A percentile compares a stretch with the other conserved stretches of the same genome.
These are phyloP conservation scores for Thaumatotibia leucotreta DNA, from an alignment of 1,140 invertebrate genomes.

Conservation along the genomic window DNA sequence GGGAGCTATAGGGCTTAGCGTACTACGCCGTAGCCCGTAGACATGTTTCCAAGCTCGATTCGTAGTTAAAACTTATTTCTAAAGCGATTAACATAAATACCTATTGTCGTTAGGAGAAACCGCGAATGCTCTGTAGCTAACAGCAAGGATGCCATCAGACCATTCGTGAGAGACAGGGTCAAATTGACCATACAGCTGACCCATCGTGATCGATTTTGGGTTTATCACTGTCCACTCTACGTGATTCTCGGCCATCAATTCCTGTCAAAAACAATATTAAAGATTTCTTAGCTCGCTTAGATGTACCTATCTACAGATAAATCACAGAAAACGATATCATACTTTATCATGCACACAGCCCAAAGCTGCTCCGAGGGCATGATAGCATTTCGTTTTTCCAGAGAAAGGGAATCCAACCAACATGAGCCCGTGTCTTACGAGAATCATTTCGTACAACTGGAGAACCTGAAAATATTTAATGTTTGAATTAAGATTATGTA, in stretches of 20 bases:
- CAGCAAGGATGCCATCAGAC: slow-evolving; percentile 95
- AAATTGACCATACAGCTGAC: slow-evolving; percentile 96
- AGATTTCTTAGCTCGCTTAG: too few species aligned
- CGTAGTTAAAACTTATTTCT: background rate
- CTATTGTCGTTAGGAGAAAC: slow-evolving; percentile 85
- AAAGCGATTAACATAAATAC: slow-evolving; percentile 40
- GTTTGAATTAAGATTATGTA: too few species aligned
- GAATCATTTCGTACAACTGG: slow-evolving; percentile 97
- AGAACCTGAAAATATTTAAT: slow-evolving; percentile 49
- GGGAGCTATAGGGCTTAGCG: too few species aligned
- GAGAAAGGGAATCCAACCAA: slow-evolving; percentile 94
- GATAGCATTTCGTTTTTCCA: slow-evolving; percentile 88
- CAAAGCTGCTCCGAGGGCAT: slow-evolving; percentile 87
- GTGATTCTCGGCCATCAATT: slow-evolving; percentile 89
- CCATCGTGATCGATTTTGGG: slow-evolving; percentile 97
- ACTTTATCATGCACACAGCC: slow-evolving; percentile 88
- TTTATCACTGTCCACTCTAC: slow-evolving; percentile 96
- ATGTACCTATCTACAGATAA: background rate
- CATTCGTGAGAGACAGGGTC: slow-evolving; percentile 96
- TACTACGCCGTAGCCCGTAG: too few species aligned
- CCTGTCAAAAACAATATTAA: slow-evolving; percentile 56
- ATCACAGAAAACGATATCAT: slow-evolving; percentile 18
- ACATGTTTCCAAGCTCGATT: too few species aligned
- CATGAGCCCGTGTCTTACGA: slow-evolving; percentile 92
- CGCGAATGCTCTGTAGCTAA: slow-evolving; percentile 93